These are phyloP conservation scores for Carcinoscorpius rotundicauda DNA, from an alignment of 1,140 invertebrate species.

Conservation along the genomic window DNA sequence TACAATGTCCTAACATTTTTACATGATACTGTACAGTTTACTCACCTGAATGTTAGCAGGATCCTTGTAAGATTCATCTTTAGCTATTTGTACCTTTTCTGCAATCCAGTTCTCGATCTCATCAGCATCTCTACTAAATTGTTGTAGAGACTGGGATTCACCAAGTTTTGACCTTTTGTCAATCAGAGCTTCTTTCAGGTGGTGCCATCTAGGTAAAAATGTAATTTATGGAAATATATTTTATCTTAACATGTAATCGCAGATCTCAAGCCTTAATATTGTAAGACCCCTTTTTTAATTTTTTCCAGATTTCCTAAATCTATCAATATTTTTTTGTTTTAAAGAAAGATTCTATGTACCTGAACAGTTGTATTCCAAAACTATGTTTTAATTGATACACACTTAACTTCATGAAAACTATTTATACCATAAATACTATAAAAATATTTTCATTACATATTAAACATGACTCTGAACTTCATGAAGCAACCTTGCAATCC, in stretches of 20 bases:
- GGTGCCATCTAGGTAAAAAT: slow-evolving; percentile 61
- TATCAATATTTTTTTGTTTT: not conserved
- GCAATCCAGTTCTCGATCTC: slow-evolving; percentile 99
- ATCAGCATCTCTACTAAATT: slow-evolving; percentile 97
- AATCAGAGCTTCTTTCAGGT: slow-evolving; percentile 93
- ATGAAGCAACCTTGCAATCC: too few species aligned
- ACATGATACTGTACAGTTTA: not conserved
- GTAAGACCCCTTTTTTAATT: not conserved
- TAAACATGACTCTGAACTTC: too few species aligned
- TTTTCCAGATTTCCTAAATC: not conserved
- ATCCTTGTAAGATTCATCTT: slow-evolving; percentile 92
- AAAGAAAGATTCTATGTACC: too few species aligned
- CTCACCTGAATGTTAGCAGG: slow-evolving; percentile 41
- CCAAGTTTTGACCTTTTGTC: slow-evolving; percentile 92
- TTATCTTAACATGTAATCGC: too few species aligned
- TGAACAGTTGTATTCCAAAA: too few species aligned
- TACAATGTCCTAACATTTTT: too few species aligned
- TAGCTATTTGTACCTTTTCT: slow-evolving; percentile 91
- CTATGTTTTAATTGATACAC: too few species aligned
- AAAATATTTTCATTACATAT: too few species aligned
- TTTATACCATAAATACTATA: too few species aligned
- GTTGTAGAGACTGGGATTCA: slow-evolving; percentile 95
- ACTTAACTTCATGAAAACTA: too few species aligned
- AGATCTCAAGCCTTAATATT: too few species aligned
- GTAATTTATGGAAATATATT: slow-evolving; percentile 1